Conservation (phyloP, 2,113 vertebrate genomes). For the Pomatorhinus ruficollis region DNA sequence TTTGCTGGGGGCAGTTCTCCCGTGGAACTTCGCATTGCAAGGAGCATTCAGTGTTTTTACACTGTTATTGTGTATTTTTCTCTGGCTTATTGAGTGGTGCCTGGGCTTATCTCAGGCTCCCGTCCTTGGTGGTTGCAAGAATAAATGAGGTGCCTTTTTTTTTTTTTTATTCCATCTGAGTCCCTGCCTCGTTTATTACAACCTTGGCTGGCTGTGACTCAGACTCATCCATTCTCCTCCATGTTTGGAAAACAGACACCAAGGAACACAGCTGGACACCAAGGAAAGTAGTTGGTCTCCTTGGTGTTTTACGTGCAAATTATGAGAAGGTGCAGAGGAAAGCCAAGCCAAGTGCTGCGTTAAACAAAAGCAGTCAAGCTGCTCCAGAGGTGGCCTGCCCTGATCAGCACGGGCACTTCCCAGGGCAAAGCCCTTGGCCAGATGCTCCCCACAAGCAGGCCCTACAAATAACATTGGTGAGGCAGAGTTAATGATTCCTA, state of each 20-base stretch:
- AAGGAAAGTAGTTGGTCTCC: fast-evolving
- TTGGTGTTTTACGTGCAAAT: not conserved
- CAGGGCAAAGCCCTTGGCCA: not conserved
- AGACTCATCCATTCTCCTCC: not conserved
- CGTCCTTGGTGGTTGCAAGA: too few relatives aligned
- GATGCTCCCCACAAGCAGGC: not conserved
- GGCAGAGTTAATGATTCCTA: not conserved
- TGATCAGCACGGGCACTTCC: fast-evolving
- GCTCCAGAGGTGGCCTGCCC: not conserved
- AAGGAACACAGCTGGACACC: not conserved
- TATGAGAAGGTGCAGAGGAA: not conserved
- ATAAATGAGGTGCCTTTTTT: too few relatives aligned
- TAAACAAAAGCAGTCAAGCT: not conserved
- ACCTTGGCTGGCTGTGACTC: not conserved
- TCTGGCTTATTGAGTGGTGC: too few relatives aligned
- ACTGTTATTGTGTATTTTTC: too few relatives aligned
- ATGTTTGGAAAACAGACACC: not conserved
- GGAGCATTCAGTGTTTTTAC: too few relatives aligned
- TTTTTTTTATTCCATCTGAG: too few relatives aligned
- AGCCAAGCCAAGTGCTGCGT: not conserved
- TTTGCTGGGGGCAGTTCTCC: too few relatives aligned
- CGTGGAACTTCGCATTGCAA: too few relatives aligned
- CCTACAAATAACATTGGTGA: not conserved
- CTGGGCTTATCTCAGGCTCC: too few relatives aligned
- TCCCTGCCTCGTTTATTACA: too few relatives aligned